phyloP scores from a whole-genome alignment of 2,797 vertebrate genomes.

The Sebastes matsubarae region DNA sequence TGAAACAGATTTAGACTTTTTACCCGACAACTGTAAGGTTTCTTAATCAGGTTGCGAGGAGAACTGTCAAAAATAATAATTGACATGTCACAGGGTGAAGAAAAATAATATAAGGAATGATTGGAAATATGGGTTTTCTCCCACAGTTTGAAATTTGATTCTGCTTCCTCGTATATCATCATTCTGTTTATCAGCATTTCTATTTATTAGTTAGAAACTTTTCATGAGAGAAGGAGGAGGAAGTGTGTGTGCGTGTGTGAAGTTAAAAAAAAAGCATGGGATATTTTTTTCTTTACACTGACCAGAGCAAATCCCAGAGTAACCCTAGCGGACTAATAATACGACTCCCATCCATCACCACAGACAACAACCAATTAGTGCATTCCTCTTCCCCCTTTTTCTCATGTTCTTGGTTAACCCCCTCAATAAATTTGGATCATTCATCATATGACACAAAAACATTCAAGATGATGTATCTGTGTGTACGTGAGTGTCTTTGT shows the following conservation, averaged over 20 bases:
- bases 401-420: slow-evolving; percentile 72
- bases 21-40: neutral
- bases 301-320: slow-evolving; percentile 63
- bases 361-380: slow-evolving; percentile 82
- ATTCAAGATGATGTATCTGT: slow-evolving; percentile 18
- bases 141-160: neutral
- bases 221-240: slow-evolving; percentile 1
- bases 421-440: slow-evolving; percentile 50
- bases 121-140: neutral
- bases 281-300: slow-evolving; percentile 50
- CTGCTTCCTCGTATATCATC: neutral
- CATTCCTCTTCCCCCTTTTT: slow-evolving; percentile 71
- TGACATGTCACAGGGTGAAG: neutral
- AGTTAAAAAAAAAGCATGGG: neutral
- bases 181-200: neutral
- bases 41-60: neutral
- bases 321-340: slow-evolving; percentile 74
- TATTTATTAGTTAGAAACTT: slow-evolving; percentile 20
- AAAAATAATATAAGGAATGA: neutral
- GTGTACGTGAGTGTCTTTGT: neutral
- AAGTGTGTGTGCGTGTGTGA: neutral
- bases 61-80: neutral
- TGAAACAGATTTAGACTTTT: neutral
- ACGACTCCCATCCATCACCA: slow-evolving; percentile 77
- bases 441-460: slow-evolving; percentile 58